Base-by-base conservation (phyloP, 2,113 vertebrate species). In the Haemorhous mexicanus region DNA sequence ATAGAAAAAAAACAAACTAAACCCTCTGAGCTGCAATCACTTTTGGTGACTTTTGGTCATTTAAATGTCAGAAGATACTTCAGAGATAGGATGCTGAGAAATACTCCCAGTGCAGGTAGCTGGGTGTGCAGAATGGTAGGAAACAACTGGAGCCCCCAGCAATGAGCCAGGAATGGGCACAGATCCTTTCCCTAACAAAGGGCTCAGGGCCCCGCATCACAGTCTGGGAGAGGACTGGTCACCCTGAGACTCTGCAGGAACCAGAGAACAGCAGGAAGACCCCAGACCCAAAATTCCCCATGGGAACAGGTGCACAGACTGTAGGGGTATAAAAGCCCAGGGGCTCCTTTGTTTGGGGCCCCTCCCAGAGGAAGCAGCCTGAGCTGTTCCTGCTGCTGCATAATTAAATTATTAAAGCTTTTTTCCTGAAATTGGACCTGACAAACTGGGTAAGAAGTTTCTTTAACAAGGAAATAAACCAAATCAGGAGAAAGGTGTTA, bases 331-430 rank as follows among this genome's bases (percentile, higher is more conserved):
- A 27, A 53, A 80, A 56, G 35, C 11, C 17, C 11, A 12, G 47
- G 6, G 41, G 35, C 47, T 70, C 8, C 23, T 47, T 59, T 1
- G 0, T 37, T 55, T 0, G 0, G 3, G 24, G 13, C n/a, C 28
- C 41, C 11, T 79, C 41, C n/a, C 13, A 35, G 30, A 79, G 47
- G 28, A 79, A 63, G 47, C 39, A 78, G 46, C 30, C 47, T 63
- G 49, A 87, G 35, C 49, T 72, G 56, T 14, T 55, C 21, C 58
- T 55, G 11, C 66, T 56, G 23, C 66, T 72, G 85, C 32, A 80
- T 41, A 59, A 56, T 55, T 64, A 58, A 35, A 7, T 41, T 80
- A 64, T 43, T 41, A 56, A 64, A 80, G 3, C 16, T 35, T 49
- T 63, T 61, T 80, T 35, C 9, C 58, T 80, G 35, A 47, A 72